These are phyloP conservation scores for Lethenteron camtschaticum DNA, from an alignment of 2,113 vertebrate species.

Conservation along the genomic window DNA sequence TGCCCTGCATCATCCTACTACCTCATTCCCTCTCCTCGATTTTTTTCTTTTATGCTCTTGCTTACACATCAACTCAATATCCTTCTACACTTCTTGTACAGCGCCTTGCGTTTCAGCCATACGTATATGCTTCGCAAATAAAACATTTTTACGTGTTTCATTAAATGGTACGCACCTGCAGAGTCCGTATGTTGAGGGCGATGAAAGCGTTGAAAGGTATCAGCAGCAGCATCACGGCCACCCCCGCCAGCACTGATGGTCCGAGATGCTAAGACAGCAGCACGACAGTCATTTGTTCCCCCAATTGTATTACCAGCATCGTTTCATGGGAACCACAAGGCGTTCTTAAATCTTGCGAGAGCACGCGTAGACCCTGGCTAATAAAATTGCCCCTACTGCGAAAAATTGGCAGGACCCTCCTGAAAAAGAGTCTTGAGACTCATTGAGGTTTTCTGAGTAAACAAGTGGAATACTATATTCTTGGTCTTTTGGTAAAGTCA, in stretches of 20 bases:
- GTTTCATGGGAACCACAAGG: too few species aligned
- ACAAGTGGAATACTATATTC: too few species aligned
- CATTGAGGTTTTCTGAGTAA: too few species aligned
- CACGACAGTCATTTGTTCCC: slow-evolving; percentile 5
- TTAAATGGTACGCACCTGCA: slow-evolving; percentile 18
- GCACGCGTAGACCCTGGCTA: too few species aligned
- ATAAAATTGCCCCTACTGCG: too few species aligned
- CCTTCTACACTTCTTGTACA: neutral
- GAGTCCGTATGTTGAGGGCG: slow-evolving; percentile 16
- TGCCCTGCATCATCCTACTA: slow-evolving; percentile 5
- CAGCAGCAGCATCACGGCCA: slow-evolving; percentile 19
- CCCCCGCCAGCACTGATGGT: slow-evolving; percentile 17
- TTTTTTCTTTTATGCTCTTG: neutral
- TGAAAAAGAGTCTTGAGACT: too few species aligned
- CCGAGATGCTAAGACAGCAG: slow-evolving; percentile 27
- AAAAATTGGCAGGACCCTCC: too few species aligned
- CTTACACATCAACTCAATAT: neutral
- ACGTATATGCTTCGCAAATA: neutral
- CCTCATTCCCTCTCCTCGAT: neutral
- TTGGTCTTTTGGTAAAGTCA: too few species aligned
- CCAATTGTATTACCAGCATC: too few species aligned
- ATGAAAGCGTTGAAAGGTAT: slow-evolving; percentile 19
- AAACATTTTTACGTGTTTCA: neutral
- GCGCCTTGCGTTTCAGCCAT: neutral
- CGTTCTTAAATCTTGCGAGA: too few species aligned